These are phyloP conservation scores for Hydraecia micacea DNA, from an alignment of 2,888 invertebrate species.

Conservation along the genomic window DNA sequence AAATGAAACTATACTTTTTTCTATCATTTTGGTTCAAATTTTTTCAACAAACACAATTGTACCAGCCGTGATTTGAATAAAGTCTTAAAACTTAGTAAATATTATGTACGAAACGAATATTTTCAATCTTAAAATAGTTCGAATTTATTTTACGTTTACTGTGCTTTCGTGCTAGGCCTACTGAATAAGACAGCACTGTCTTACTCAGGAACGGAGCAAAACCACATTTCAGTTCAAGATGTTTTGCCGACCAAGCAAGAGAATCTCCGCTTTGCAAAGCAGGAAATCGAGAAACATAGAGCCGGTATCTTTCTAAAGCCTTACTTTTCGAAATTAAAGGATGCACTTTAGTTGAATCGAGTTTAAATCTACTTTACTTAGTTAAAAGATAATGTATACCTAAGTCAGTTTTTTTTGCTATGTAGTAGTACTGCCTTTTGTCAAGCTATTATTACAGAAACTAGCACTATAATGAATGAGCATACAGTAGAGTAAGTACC, in stretches of 20 bases:
- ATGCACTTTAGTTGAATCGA: conserved; percentile 16
- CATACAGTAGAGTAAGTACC: neutral
- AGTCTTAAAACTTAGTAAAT: neutral
- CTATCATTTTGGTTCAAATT: neutral
- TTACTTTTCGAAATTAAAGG: conserved; percentile 29
- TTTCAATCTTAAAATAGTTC: no score
- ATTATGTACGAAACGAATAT: neutral
- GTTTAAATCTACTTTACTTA: neutral
- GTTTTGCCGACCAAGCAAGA: conserved; percentile 38
- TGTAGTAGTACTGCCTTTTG: neutral
- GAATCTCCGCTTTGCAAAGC: conserved; percentile 43
- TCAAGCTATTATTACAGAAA: neutral
- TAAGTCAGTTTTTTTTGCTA: no score
- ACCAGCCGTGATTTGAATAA: neutral
- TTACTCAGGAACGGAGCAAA: conserved; percentile 55
- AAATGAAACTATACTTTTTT: neutral
- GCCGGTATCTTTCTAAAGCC: neutral
- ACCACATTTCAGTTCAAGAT: conserved; percentile 62
- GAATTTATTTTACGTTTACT: neutral
- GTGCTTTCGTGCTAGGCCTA: neutral
- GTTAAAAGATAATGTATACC: no score
- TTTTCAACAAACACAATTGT: neutral
- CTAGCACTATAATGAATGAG: neutral
- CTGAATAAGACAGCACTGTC: conserved; percentile 52
- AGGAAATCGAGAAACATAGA: conserved; percentile 46